Base-by-base conservation (phyloP, 2,113 vertebrate species). In the Collichthys lucidus region DNA sequence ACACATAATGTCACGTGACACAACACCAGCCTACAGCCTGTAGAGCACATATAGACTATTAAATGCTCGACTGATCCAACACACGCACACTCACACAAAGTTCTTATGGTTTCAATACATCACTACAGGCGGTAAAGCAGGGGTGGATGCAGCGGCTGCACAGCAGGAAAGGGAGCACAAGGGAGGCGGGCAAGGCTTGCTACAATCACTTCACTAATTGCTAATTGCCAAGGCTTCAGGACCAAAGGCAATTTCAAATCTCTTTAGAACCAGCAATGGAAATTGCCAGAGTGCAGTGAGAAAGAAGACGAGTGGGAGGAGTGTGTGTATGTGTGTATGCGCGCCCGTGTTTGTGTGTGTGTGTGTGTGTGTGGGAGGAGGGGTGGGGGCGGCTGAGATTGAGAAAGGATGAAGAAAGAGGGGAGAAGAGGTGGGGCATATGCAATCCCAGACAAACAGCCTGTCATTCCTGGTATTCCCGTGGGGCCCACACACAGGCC, bases 381-480 rank as follows among this genome's bases (percentile, higher is more conserved):
- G 10, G 59, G 1, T 7, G 50, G 46, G 44, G 50, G 46, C 44
- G 66, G 53, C 67, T 70, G 71, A 70, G 85, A 85, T 76, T 82
- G 89, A 87, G 86, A 83, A 85, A 79, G 46, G 46, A 77, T 85
- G 84, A 82, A 31, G 64, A 75, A 69, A 84, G 61, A 74, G 26
- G 74, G 22, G 49, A 57, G 77, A 26, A 61, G 83, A 79, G 76
- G 90, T 87, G 88, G 84, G 70, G 70, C 64, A 83, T 91, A 91
- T 89, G 94, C 86, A 92, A 94, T 94, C 89, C 92, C 91, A 90
- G 93, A 94, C 92, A 95, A 94, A 93, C 94, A 94, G 89, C 90
- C 91, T 95, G 94, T 93, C 94, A 89, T 91, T 92, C 86, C 86
- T 61, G 69, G 88, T 90, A 89, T 90, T 93, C 94, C 91, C 88